Percentiles rank a stretch among this genome's conserved stretches.
phyloP scores from a whole-genome alignment of 1,140 invertebrate genomes.

The Drosophila carrolli region DNA sequence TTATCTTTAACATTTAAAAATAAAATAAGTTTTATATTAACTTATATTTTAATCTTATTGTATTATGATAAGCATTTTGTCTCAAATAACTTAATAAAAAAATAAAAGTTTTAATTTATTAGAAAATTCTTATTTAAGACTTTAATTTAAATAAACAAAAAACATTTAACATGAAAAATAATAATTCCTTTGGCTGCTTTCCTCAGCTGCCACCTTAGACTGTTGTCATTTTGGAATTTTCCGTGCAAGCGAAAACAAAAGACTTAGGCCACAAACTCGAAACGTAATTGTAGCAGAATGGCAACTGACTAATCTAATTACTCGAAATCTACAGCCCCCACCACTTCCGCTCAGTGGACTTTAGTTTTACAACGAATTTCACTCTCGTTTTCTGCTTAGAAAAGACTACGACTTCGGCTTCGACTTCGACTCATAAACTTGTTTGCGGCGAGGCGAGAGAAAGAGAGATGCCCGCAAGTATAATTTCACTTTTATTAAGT shows the following conservation, averaged over 20 bases:
- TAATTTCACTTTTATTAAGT: conserved; percentile 82
- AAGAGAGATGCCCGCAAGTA: conserved; percentile 33
- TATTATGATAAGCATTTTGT: too few species aligned
- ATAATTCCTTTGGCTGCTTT: background rate
- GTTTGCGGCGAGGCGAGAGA: conserved; percentile 32
- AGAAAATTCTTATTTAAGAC: too few species aligned
- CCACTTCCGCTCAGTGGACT: conserved; percentile 23
- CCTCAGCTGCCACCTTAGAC: too few species aligned
- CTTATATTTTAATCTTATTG: too few species aligned
- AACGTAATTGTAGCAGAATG: conserved; percentile 1
- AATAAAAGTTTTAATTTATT: too few species aligned
- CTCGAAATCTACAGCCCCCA: conserved; percentile 3
- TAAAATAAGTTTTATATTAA: too few species aligned
- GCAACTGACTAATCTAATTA: conserved; percentile 20
- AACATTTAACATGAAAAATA: too few species aligned
- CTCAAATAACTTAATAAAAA: too few species aligned
- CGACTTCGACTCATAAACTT: conserved; percentile 47
- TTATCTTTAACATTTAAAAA: too few species aligned
- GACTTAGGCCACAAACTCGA: conserved; percentile 62
- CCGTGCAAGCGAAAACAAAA: conserved; percentile 25
- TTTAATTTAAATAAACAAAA: background rate
- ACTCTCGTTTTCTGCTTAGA: conserved; percentile 75
- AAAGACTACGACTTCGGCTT: conserved; percentile 23
- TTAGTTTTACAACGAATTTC: conserved; percentile 55
- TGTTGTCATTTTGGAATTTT: background rate